A percentile compares a stretch with the other conserved stretches of the same genome.
Conservation (phyloP, 1,140 invertebrate genomes). For the Drosophila takahashii region DNA sequence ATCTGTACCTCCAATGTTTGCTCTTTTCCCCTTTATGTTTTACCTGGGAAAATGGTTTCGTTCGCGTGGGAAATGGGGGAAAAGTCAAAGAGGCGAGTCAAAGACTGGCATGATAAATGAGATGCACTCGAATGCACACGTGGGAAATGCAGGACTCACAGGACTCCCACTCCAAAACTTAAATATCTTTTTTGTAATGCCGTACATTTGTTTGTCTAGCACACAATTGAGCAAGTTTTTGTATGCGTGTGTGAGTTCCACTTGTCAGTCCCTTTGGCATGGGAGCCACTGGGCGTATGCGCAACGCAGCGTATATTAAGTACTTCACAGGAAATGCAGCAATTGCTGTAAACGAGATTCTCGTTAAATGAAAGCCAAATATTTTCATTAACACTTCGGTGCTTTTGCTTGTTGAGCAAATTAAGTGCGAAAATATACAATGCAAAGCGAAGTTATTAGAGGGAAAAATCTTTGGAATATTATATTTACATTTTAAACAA, state of each 20-base stretch:
- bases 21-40: background rate
- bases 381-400: conserved; percentile 37
- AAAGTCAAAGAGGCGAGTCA: conserved; percentile 22
- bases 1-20: conserved; percentile 23
- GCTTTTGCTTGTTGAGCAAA: conserved; percentile 15
- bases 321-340: conserved; percentile 4
- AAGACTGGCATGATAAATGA: conserved; percentile 59
- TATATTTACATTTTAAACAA: no score
- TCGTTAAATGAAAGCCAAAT: conserved; percentile 41
- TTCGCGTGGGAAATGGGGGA: conserved; percentile 15
- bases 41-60: conserved; percentile 8
- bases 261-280: conserved; percentile 16
- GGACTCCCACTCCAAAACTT: conserved; percentile 2
- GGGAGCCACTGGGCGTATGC: conserved; percentile 45
- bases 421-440: conserved; percentile 29
- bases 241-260: background rate
- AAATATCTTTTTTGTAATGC: conserved; percentile 15
- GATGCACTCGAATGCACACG: conserved; percentile 49
- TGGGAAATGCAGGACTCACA: conserved; percentile 5
- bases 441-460: background rate
- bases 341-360: conserved; percentile 32
- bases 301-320: conserved; percentile 22
- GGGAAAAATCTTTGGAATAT: no score
- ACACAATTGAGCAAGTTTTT: background rate
- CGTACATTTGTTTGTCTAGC: conserved; percentile 30